Evolutionary conservation across 2,888 invertebrate genomes (phyloP).

Genomic region (Sinopyrophorus schimmeli): DNA sequence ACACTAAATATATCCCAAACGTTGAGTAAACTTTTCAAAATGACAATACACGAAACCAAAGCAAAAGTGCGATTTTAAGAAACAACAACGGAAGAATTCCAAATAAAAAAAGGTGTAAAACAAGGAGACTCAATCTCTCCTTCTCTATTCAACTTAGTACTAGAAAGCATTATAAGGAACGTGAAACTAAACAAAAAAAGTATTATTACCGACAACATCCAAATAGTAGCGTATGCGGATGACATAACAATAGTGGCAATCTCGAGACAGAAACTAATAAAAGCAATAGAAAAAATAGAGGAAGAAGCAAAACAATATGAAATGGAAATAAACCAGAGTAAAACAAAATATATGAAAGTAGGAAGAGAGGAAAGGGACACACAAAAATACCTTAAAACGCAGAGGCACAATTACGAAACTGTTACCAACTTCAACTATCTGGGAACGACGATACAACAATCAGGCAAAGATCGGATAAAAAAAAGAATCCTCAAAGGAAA

Average conservation of each 20-base stretch:
- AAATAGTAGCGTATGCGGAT: conserved; percentile 8
- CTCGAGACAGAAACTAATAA: conserved; percentile 10
- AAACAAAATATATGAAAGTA: neutral
- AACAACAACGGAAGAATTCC: too few relatives aligned
- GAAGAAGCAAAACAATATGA: conserved; percentile 7
- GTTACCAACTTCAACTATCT: neutral
- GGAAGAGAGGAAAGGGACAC: neutral
- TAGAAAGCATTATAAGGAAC: neutral
- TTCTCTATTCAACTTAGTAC: too few relatives aligned
- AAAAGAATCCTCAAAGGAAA: conserved; percentile 1
- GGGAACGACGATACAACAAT: neutral
- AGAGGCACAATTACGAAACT: neutral
- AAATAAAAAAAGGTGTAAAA: too few relatives aligned
- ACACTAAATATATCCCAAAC: too few relatives aligned
- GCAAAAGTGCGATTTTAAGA: too few relatives aligned
- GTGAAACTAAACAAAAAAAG: conserved; percentile 20
- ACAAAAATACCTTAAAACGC: neutral
- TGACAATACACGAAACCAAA: too few relatives aligned
- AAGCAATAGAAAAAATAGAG: conserved; percentile 2
- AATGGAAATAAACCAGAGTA: neutral
- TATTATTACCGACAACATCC: conserved; percentile 6
- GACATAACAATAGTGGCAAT: conserved; percentile 5
- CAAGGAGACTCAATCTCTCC: too few relatives aligned
- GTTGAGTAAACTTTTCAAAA: too few relatives aligned
- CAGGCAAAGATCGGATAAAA: neutral